Evolutionary conservation across 2,797 vertebrate genomes (phyloP).

Genomic region (Euphonia xanthogaster): DNA sequence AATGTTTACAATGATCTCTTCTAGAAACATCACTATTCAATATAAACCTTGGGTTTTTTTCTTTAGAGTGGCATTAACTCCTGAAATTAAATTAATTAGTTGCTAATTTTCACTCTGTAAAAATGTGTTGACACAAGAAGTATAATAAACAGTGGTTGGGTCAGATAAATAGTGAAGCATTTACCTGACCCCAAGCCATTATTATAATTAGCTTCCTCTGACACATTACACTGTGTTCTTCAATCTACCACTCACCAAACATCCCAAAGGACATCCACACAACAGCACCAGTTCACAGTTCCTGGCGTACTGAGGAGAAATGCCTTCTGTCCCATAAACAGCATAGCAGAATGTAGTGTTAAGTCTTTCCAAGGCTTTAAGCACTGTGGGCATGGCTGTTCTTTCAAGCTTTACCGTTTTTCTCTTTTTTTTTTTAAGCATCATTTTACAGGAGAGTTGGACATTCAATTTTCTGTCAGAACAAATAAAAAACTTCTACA

Average conservation of each 20-base stretch:
- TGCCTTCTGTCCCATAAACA: background rate
- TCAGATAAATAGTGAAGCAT: conserved; percentile 38
- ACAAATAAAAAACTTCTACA: background rate
- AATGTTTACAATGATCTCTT: background rate
- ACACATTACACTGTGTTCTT: background rate
- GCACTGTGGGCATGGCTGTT: background rate
- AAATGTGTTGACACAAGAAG: conserved; percentile 37
- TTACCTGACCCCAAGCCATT: conserved; percentile 33
- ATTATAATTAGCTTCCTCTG: conserved; percentile 35
- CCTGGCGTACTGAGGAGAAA: background rate
- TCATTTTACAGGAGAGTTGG: background rate
- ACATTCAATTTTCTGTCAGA: background rate
- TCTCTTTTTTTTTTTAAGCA: background rate
- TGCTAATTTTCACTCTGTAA: conserved; percentile 51
- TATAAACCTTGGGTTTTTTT: background rate
- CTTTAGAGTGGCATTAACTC: conserved; percentile 12
- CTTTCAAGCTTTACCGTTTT: background rate
- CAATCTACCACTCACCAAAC: background rate
- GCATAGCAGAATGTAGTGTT: background rate
- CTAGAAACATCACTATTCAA: background rate
- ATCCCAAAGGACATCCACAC: background rate
- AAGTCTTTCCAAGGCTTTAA: background rate
- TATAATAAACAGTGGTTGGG: conserved; percentile 28
- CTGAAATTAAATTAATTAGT: conserved; percentile 63
- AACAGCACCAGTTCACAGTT: background rate